Conservation (phyloP, 2,113 vertebrate genomes). For the Mirza zaza region DNA sequence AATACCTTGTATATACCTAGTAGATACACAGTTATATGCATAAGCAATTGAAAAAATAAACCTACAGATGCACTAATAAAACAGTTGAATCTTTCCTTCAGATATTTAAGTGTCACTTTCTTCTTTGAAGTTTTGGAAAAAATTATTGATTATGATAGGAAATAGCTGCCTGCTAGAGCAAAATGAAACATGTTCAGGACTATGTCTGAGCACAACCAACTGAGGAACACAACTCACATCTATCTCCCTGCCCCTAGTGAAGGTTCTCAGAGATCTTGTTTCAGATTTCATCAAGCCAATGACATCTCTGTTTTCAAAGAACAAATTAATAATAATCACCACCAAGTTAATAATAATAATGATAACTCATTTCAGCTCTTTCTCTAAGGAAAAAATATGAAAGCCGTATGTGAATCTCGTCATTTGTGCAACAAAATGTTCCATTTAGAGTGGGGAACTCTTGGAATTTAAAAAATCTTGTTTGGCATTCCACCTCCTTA, state of each 20-base stretch:
- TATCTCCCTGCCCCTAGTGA: neutral
- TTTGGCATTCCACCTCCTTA: slow-evolving; percentile 55
- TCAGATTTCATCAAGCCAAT: neutral
- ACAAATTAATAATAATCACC: neutral
- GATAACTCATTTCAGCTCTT: neutral
- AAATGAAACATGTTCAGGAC: neutral
- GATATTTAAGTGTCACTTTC: neutral
- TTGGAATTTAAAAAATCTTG: slow-evolving; percentile 68
- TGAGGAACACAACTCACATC: neutral
- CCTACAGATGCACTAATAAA: neutral
- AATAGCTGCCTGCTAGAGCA: neutral
- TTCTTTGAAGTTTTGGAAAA: neutral
- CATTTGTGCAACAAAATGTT: slow-evolving; percentile 52
- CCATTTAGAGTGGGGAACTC: neutral
- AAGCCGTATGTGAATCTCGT: slow-evolving; percentile 45
- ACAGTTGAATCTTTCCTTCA: neutral
- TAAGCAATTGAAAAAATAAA: neutral
- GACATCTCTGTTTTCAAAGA: neutral
- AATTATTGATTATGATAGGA: neutral
- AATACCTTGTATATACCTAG: neutral
- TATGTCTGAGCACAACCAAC: neutral
- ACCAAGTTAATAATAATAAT: neutral
- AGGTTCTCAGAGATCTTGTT: neutral
- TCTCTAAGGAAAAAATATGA: slow-evolving; percentile 19
- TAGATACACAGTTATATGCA: neutral